Conservation (phyloP, 2,888 invertebrate species). For the Ochropleura plecta region DNA sequence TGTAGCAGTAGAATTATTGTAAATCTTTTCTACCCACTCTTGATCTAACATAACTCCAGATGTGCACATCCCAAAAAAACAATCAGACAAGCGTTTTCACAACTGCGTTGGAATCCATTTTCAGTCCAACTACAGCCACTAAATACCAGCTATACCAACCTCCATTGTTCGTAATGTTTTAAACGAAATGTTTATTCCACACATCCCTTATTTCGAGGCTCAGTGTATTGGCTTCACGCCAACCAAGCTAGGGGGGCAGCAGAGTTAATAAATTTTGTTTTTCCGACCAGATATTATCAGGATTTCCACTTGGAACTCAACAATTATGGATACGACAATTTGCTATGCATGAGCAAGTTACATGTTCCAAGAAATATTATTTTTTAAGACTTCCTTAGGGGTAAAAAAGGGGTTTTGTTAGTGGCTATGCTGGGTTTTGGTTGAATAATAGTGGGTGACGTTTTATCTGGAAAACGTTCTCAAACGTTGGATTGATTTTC, state of each 20-base stretch:
- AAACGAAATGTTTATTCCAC: slow-evolving; percentile 31
- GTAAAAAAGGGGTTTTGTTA: slow-evolving; percentile 9
- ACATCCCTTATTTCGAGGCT: slow-evolving; percentile 45
- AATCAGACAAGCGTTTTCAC: not conserved
- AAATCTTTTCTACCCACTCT: too few species aligned
- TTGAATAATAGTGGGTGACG: not conserved
- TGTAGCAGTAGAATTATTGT: too few species aligned
- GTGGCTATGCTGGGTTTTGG: not conserved
- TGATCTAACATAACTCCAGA: too few species aligned
- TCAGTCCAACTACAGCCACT: not conserved
- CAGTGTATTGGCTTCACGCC: slow-evolving; percentile 61
- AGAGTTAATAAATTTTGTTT: slow-evolving; percentile 63
- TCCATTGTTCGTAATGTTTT: not conserved
- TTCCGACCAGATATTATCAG: slow-evolving; percentile 59
- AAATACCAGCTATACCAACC: not conserved
- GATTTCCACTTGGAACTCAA: slow-evolving; percentile 57
- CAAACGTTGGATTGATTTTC: not conserved
- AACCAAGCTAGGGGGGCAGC: slow-evolving; percentile 44
- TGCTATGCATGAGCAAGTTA: slow-evolving; percentile 33
- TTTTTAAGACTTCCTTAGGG: slow-evolving; percentile 25
- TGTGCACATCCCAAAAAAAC: not conserved
- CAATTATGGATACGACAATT: slow-evolving; percentile 58
- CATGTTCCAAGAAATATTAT: slow-evolving; percentile 27
- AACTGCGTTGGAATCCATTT: not conserved
- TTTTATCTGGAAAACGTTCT: not conserved